Evolutionary conservation across 1,140 invertebrate genomes (phyloP), one percentile per base, ranked within the genome.

Genomic region (Chrysopa pallens): DNA sequence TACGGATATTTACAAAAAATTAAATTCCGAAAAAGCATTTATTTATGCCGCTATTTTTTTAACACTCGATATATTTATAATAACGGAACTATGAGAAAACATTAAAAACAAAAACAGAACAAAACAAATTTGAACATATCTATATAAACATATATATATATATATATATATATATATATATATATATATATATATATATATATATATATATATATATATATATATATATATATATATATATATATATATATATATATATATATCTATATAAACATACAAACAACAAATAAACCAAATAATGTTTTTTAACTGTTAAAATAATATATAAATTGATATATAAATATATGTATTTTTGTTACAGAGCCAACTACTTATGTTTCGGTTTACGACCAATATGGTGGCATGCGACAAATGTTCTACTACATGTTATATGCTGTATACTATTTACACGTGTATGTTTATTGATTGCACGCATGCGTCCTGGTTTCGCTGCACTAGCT

Each of bases 381-480:
- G 84, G 81, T 7, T 59, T 84, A 38, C 67, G 71, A 40, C 73
- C 79, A 3, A 65, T 69, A 48, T 80, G 77, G 68, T 89, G 82
- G 62, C 84, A 87, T 56, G 63, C 68, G 29, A 73, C 73, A 33
- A 88, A 87, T 56, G 69, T 86, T 15, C 53, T 70, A 7, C 66
- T 86, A n/a, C 83, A 86, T 58, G 73, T 72, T 0, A 61, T 70
- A 9, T 78, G 78, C 40, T 79, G 73, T 55, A 60, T 77, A 49
- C 69, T 87, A 29, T 77, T 85, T 49, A 76, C 78, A 7, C 64
- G 72, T 44, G 68, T 82, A 17, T 80, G 76, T 46, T 67, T 71
- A 17, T 59, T 62, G 4, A 69, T 81, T 6, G 76, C 76, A 35
- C 67, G 71, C 6, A 63, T 82, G 46, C 68, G 70, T 48, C 68